Evolutionary conservation across 2,888 invertebrate genomes (phyloP), one percentile per base, ranked within the genome.

Genomic region (Pandemis heparana): DNA sequence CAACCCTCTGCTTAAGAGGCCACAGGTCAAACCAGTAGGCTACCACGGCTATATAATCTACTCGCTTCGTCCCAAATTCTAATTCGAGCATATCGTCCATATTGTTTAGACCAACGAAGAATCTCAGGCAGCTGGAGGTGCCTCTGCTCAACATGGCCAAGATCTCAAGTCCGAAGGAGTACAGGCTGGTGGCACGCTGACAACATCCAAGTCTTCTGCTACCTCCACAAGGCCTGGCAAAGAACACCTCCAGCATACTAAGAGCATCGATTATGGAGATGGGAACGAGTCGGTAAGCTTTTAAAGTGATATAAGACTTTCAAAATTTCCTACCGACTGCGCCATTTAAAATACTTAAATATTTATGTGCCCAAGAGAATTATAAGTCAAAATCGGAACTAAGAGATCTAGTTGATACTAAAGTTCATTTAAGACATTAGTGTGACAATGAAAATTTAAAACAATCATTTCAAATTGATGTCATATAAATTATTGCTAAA

Each of bases 101-200:
- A 12, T 16, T 82, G 83, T 80, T 10, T 78, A 94, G 95, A 87
- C 88, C 78, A 86, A 90, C 76, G 92, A 92, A 83, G 90, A 93
- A 82, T 77, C 92, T 80, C 89, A 95, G 87, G 77, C 92, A 79
- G 80, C 92, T 77, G 83, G 92, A 69, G 83, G 83, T 12, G 88
- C 87, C 1, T 78, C 86, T 0, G 76, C 86, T 43, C 92, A 92
- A 76, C 91, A 92, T 69, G 84, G 85, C 8, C 94, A 91, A 83
- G 96, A 95, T 81, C 94, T 92, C 83, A 96, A 94, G 96, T 97
- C 97, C 0, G 97, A 98, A 88, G 97, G 97, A 0, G 97, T 97
- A 1, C 97, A 98, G 87, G 97, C 97, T 0, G 97, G 97, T 14
- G 97, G 97, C 1, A 96, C 97, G 0, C 89, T 97, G 69, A 94